Percentiles rank a stretch among this genome's conserved stretches.
These are phyloP conservation scores for Lypha dubia DNA, from an alignment of 2,888 invertebrate genomes.

Conservation along the genomic window DNA sequence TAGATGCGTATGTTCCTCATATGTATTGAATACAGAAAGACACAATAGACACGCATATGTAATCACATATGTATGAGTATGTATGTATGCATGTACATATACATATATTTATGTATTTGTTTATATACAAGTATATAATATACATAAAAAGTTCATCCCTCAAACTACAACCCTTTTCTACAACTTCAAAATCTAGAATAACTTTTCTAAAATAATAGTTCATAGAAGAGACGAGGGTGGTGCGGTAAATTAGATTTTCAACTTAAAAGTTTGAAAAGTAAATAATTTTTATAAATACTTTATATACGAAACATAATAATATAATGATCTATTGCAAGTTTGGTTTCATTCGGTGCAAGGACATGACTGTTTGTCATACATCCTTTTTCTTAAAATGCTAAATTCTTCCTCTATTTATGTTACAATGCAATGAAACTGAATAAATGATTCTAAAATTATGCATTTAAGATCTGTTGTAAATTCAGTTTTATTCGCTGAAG, in stretches of 20 bases:
- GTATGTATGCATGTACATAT: neutral
- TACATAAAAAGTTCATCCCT: conserved; percentile 43
- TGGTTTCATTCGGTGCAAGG: no score
- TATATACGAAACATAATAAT: no score
- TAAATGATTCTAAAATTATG: no score
- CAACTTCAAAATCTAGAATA: neutral
- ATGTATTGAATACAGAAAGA: conserved; percentile 23
- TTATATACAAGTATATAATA: neutral
- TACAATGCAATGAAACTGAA: no score
- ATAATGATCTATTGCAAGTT: no score
- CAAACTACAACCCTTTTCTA: conserved; percentile 55
- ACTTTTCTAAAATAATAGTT: conserved; percentile 31
- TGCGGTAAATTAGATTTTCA: neutral
- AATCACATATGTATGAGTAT: neutral
- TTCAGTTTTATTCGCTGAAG: no score
- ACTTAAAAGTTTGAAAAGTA: no score
- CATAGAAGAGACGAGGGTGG: conserved; percentile 50
- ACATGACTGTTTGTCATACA: no score
- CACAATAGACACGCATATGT: neutral
- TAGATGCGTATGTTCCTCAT: conserved; percentile 38
- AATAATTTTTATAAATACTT: no score
- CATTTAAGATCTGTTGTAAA: no score
- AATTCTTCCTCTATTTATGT: no score
- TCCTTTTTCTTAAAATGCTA: no score
- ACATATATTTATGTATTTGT: neutral